Conservation (phyloP, 2,113 vertebrate species). For the Cacatua alba region DNA sequence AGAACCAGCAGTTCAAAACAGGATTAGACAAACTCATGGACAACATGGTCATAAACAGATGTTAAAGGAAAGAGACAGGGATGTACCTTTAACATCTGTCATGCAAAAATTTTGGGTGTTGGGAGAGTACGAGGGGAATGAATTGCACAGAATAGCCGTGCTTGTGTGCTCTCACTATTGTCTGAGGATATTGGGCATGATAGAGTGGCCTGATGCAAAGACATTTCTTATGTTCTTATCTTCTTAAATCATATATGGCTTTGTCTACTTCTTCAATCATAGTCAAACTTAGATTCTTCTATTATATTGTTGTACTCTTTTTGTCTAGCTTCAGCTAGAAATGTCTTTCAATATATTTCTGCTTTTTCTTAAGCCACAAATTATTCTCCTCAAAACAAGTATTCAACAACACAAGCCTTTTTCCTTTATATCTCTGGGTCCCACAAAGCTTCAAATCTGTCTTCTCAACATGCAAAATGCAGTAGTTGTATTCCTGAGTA, state of each 20-base stretch:
- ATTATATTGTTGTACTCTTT: not conserved
- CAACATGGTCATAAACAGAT: not conserved
- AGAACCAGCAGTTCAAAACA: not conserved
- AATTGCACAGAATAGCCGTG: not conserved
- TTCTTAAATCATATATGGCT: not conserved
- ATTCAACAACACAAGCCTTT: not conserved
- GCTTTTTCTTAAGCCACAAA: not conserved
- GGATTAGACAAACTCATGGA: not conserved
- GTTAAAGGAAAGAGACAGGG: not conserved
- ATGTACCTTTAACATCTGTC: not conserved
- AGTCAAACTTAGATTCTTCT: not conserved
- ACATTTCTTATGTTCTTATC: not conserved
- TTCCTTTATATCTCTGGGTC: not conserved
- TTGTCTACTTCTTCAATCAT: not conserved
- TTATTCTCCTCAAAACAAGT: not conserved
- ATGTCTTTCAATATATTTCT: not conserved
- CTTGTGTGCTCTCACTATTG: not conserved
- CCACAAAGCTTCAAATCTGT: not conserved
- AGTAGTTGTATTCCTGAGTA: not conserved
- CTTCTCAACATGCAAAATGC: not conserved
- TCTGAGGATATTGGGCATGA: not conserved
- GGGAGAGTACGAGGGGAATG: not conserved
- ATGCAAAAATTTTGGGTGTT: not conserved
- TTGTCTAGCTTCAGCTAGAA: not conserved
- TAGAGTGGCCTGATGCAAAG: not conserved